Evolutionary conservation across 2,797 vertebrate genomes (phyloP), one percentile per base, ranked within the genome.

Genomic region (Trematomus bernacchii): DNA sequence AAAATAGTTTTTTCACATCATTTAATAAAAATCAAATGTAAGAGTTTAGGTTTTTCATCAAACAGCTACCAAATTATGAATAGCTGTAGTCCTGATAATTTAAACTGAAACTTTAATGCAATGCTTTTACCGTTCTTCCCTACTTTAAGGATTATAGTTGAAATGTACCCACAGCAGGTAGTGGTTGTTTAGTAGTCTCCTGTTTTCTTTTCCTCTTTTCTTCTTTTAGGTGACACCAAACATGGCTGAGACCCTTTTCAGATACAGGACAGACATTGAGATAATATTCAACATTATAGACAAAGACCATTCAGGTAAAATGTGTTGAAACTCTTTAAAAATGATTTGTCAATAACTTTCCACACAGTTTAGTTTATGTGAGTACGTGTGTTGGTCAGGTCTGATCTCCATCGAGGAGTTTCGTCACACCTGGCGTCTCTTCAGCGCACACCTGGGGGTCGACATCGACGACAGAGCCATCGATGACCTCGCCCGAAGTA

Each of bases 271-370:
- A 64, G 97, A 99, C 88, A 94, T 99, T 60, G 96, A 98, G 88
- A 96, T 96, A 53, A 97, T 99, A 92, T 99, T 99, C 88, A 97
- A 99, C 83, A 91, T 98, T 65, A 98, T 99, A 66, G 98, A 99
- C 89, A 95, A 96, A 90, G 97, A 99, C 88, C 95, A 96, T 68
- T 99, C 98, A 89, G 98, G 97, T 98, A 93, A 72, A 50, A 27
- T 69, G 75, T 15, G 0, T 0, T 46, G 4, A 33, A 16, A 27
- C 0, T 51, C 27, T 50, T 66, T 42, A 27, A 27, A 27, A 27
- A 27, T 5, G 1, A 27, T 27, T 5, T 27, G 27, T 27, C 27
- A 27, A 5, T 27, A 27, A 27, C 27, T 1, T 27, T 5, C 2
- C 42, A 44, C 33, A 12, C 37, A 50, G 6, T 50, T 43, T 73